phyloP scores from a whole-genome alignment of 2,113 vertebrate genomes.

The Thinocorus orbignyianus region DNA sequence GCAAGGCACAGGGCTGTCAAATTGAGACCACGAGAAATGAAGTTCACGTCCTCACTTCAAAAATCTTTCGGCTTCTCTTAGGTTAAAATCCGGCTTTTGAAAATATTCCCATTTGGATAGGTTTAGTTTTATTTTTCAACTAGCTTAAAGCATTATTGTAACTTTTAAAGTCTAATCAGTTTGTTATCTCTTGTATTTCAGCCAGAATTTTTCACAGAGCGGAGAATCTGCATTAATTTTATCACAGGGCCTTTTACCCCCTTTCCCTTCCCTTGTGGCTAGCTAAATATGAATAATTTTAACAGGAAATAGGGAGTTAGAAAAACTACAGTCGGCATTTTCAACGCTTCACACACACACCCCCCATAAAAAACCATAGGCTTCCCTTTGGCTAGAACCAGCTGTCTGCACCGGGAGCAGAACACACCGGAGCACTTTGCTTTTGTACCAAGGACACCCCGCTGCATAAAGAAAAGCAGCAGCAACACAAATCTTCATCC shows the following conservation, averaged over 20 bases:
- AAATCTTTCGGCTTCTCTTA: not conserved
- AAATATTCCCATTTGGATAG: not conserved
- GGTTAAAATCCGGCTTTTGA: not conserved
- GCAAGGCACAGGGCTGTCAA: not conserved
- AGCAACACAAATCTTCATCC: not conserved
- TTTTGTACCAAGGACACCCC: not conserved
- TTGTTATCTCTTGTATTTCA: constrained; percentile 6
- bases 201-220: not conserved
- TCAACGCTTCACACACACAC: not conserved
- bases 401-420: not conserved
- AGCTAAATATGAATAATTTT: constrained; percentile 34
- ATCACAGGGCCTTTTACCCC: not conserved
- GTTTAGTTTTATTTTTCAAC: not conserved
- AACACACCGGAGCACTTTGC: not conserved
- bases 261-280: not conserved
- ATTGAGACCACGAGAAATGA: not conserved
- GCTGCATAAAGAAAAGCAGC: not conserved
- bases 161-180: not conserved
- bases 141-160: not conserved
- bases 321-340: not conserved
- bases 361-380: not conserved
- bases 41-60: not conserved
- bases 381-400: constrained; percentile 13
- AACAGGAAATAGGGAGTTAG: not conserved
- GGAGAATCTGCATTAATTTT: constrained; percentile 48